Evolutionary conservation across 2,797 vertebrate genomes (phyloP).

Genomic region (Cyclura pinguis): DNA sequence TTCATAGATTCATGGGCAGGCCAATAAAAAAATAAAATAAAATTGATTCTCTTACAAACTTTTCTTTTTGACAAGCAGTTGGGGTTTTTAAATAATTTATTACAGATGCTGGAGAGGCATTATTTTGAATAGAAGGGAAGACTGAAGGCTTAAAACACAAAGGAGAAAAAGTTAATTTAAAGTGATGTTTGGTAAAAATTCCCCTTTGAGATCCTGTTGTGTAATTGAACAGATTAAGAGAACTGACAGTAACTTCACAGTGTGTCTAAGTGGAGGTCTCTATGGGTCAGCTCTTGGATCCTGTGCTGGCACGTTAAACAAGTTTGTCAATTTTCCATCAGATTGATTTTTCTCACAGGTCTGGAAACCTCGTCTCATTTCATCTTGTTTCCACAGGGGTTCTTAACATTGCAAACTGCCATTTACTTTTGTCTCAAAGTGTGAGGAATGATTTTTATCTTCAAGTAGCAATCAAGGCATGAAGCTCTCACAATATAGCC

Average conservation of each 20-base stretch:
- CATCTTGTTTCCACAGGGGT: slow-evolving; percentile 80
- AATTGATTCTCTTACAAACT: slow-evolving; percentile 68
- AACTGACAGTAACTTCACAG: slow-evolving; percentile 78
- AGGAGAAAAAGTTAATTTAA: slow-evolving; percentile 84
- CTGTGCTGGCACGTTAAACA: slow-evolving; percentile 82
- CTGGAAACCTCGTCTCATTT: slow-evolving; percentile 82
- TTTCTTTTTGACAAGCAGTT: slow-evolving; percentile 68
- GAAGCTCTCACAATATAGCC: slow-evolving; percentile 56
- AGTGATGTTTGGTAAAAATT: slow-evolving; percentile 81
- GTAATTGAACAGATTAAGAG: slow-evolving; percentile 83
- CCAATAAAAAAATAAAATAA: slow-evolving; percentile 63
- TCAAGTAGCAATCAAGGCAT: slow-evolving; percentile 67
- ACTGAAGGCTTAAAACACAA: slow-evolving; percentile 77
- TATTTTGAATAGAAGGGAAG: slow-evolving; percentile 41
- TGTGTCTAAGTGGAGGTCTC: slow-evolving; percentile 81
- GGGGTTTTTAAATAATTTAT: slow-evolving; percentile 72
- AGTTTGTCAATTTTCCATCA: slow-evolving; percentile 87
- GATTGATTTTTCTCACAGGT: slow-evolving; percentile 86
- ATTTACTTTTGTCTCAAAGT: slow-evolving; percentile 80
- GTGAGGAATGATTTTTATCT: slow-evolving; percentile 79
- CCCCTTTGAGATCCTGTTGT: slow-evolving; percentile 77
- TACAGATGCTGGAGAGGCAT: slow-evolving; percentile 59
- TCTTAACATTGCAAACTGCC: slow-evolving; percentile 81
- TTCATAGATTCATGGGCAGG: slow-evolving; percentile 60
- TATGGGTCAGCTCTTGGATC: slow-evolving; percentile 82